Percentiles rank a stretch among this genome's conserved stretches.
Conservation (phyloP, 1,140 invertebrate species). For the Tetranychus cinnabarinus region DNA sequence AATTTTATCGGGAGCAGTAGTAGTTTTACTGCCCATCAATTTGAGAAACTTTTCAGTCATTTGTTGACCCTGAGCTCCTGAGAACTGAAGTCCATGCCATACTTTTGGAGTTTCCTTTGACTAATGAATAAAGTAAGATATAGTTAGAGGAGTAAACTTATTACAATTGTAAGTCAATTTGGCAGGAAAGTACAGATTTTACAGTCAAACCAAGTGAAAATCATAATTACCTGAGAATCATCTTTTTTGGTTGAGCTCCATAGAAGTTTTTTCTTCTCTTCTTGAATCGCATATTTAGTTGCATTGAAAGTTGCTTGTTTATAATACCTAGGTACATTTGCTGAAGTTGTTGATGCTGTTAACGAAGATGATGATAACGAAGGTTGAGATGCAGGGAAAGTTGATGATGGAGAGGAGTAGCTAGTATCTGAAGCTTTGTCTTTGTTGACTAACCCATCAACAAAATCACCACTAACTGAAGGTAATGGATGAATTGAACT, state of each 20-base stretch:
- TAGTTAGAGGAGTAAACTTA: not conserved
- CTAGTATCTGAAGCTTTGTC: no score
- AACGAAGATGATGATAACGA: not conserved
- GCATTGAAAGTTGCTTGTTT: conserved; percentile 53
- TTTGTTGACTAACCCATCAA: no score
- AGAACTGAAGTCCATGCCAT: conserved; percentile 59
- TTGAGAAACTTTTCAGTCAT: conserved; percentile 82
- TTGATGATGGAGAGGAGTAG: no score
- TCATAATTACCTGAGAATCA: conserved; percentile 1
- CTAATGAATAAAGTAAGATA: not conserved
- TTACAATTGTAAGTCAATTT: not conserved
- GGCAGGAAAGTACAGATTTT: not conserved
- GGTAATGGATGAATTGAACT: no score
- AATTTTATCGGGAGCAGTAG: not conserved
- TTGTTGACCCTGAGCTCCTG: conserved; percentile 65
- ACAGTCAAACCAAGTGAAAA: not conserved
- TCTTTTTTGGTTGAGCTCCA: conserved; percentile 44
- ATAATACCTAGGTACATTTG: conserved; percentile 37
- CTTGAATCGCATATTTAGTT: conserved; percentile 58
- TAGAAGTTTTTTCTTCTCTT: conserved; percentile 65
- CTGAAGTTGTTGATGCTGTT: not conserved
- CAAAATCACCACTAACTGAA: no score
- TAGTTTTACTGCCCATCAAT: conserved; percentile 69
- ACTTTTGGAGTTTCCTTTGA: conserved; percentile 16
- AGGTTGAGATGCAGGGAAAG: not conserved